These are phyloP conservation scores for Agrochola macilenta DNA, from an alignment of 2,888 invertebrate species.

Conservation along the genomic window DNA sequence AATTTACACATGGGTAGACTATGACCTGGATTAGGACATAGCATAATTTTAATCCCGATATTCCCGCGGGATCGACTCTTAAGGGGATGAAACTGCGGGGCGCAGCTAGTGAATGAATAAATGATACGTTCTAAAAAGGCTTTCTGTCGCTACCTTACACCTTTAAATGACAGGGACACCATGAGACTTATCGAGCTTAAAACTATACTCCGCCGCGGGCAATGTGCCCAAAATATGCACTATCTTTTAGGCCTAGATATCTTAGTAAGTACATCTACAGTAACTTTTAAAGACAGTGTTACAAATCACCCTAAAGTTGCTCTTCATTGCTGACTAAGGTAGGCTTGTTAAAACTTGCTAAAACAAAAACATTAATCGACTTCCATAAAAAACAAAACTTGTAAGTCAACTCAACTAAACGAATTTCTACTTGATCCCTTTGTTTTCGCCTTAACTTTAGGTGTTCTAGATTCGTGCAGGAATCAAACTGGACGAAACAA, in stretches of 20 bases:
- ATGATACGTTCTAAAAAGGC: not conserved
- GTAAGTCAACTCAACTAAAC: constrained; percentile 31
- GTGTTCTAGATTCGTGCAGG: constrained; percentile 43
- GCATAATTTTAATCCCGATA: too few species aligned
- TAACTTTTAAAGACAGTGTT: constrained; percentile 2
- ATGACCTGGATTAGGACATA: too few species aligned
- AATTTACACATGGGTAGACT: too few species aligned
- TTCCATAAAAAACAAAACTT: constrained; percentile 52
- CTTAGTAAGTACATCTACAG: not conserved
- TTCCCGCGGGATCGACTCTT: too few species aligned
- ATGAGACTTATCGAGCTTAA: not conserved
- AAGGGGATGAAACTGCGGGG: too few species aligned
- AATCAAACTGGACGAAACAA: constrained; percentile 55
- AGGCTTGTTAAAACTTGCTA: constrained; percentile 50
- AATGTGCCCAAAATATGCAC: not conserved
- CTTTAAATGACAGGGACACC: not conserved
- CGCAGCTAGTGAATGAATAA: too few species aligned
- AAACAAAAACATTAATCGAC: constrained; percentile 47
- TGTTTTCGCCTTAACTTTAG: constrained; percentile 56
- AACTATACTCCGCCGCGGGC: not conserved
- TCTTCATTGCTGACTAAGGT: constrained; percentile 7
- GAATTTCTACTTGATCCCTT: constrained; percentile 45
- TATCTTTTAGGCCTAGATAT: not conserved
- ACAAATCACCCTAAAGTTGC: constrained; percentile 29
- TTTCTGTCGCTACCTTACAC: not conserved